Evolutionary conservation across 2,113 vertebrate genomes (phyloP).

Genomic region (Puma concolor): DNA sequence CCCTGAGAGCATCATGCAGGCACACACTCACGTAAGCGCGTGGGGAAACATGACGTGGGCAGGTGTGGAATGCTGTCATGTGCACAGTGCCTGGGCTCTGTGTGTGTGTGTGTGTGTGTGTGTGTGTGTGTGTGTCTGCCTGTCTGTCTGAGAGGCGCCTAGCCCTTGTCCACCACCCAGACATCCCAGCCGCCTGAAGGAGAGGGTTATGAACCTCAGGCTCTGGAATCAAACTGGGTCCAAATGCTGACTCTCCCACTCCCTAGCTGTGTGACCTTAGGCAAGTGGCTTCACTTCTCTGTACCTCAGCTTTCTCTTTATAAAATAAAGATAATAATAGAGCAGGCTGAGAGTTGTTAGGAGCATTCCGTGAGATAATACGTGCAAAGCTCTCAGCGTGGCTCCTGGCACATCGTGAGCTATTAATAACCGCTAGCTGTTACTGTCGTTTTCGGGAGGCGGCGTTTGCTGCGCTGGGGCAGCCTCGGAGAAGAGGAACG

Average conservation of each 20-base stretch:
- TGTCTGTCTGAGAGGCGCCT: neutral
- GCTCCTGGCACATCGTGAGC: slow-evolving; percentile 38
- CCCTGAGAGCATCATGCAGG: accelerated
- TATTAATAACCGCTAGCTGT: slow-evolving; percentile 74
- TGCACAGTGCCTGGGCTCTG: accelerated
- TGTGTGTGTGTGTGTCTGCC: neutral
- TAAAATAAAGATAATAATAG: slow-evolving; percentile 15
- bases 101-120: neutral
- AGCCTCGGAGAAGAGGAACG: neutral
- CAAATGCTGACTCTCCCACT: neutral
- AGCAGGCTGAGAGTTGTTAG: neutral
- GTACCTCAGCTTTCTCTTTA: neutral
- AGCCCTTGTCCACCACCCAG: neutral
- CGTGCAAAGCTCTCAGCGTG: neutral
- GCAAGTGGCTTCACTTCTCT: slow-evolving; percentile 33
- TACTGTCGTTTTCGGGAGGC: slow-evolving; percentile 51
- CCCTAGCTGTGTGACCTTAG: slow-evolving; percentile 54
- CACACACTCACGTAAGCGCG: no score
- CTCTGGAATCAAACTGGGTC: neutral
- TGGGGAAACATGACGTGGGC: accelerated
- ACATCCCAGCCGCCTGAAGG: neutral
- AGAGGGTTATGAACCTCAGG: neutral
- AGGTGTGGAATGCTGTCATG: no score
- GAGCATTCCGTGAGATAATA: slow-evolving; percentile 57
- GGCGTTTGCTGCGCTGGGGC: slow-evolving; percentile 18